These are phyloP conservation scores for Andrena camellia DNA, from an alignment of 2,888 invertebrate species.

Conservation along the genomic window DNA sequence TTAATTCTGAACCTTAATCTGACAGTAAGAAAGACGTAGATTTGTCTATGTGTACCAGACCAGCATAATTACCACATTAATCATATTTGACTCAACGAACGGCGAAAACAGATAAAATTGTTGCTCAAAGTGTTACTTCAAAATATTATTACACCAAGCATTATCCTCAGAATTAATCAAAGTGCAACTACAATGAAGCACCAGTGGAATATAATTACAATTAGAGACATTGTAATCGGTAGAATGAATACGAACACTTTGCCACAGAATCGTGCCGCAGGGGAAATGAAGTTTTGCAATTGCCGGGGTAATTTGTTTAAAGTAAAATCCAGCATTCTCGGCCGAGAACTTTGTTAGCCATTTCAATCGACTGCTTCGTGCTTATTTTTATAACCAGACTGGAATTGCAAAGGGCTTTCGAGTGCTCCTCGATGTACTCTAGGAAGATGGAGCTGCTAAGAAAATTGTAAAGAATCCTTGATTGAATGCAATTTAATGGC, in stretches of 20 bases:
- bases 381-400: not conserved
- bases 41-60: too few relatives aligned
- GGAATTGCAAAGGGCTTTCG: not conserved
- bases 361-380: not conserved
- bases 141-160: not conserved
- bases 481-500: conserved; percentile 35
- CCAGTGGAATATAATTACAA: conserved; percentile 18
- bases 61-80: too few relatives aligned
- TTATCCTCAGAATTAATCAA: conserved; percentile 2
- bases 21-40: too few relatives aligned
- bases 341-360: not conserved
- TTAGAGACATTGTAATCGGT: conserved; percentile 5
- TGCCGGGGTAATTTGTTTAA: conserved; percentile 25
- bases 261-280: not conserved
- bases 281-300: conserved; percentile 27
- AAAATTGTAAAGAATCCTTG: conserved; percentile 9
- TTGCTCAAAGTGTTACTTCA: not conserved
- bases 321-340: not conserved
- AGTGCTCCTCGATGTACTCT: not conserved
- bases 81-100: too few relatives aligned
- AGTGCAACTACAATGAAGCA: not conserved
- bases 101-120: too few relatives aligned
- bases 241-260: not conserved
- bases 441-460: not conserved
- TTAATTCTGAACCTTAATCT: too few relatives aligned